Base-by-base conservation (phyloP, 2,113 vertebrate genomes). In the Amblyornis subalaris region DNA sequence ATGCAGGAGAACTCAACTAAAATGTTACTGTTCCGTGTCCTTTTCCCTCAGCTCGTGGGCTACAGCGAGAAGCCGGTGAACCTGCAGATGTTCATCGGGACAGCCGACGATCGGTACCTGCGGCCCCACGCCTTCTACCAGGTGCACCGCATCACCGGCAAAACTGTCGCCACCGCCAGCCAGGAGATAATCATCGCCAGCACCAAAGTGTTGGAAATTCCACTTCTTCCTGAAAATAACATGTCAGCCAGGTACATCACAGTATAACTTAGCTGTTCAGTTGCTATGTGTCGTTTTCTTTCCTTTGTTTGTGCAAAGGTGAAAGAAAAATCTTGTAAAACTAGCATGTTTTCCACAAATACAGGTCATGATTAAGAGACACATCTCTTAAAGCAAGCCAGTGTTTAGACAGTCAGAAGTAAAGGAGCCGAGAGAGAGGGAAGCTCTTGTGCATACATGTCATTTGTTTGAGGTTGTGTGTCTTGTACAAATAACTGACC, bases 81-180 rank as follows among this genome's bases (percentile, higher is more conserved):
- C 97, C 97, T 99, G 45, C 99, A 99, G 91, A 99, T 99, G 99
- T 99, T 99, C 98, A 99, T 99, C 8, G 99, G 99, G 60, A 99
- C 99, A 6, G 99, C 99, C 53, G 99, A 99, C 70, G 99, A 99
- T 96, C 99, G 99, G 61, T 99, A 99, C 97, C 96, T 99, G 88
- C 98, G 99, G 93, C 99, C 99, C 60, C 99, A 99, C 22, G 99
- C 99, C 7, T 99, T 99, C 98, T 99, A 99, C 97, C 99, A 99
- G 97, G 99, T 99, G 97, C 99, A 99, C 97, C 98, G 99, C 82
- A 99, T 99, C 98, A 99, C 99, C 28, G 99, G 99, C 81, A 99
- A 99, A 97, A 99, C 99, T 4, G 99, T 99, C 44, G 99, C 99
- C 80, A 99, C 99, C 4, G 99, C 99, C 76, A 99, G 99, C 96